These are phyloP conservation scores for Cotesia glomerata DNA, from an alignment of 1,140 invertebrate genomes.

Conservation along the genomic window DNA sequence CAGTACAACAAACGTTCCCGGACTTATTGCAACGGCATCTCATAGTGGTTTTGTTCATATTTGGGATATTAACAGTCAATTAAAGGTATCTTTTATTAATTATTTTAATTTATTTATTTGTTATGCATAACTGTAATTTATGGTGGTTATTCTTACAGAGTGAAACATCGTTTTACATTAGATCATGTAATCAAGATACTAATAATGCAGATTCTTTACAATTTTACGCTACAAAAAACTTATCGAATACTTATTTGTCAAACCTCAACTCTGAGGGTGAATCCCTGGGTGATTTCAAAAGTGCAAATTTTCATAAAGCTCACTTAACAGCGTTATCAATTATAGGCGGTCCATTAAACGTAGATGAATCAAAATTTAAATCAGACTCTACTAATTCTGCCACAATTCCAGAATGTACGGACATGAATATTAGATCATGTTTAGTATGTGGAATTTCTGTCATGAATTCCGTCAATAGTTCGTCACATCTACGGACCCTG, in stretches of 20 bases:
- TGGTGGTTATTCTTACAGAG: conserved; percentile 41
- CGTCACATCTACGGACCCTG: conserved; percentile 51
- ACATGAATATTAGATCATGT: conserved; percentile 53
- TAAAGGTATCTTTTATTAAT: conserved; percentile 57
- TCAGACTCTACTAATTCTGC: conserved; percentile 32
- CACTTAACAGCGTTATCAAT: conserved; percentile 64
- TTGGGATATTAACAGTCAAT: conserved; percentile 78
- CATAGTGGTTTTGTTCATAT: conserved; percentile 67
- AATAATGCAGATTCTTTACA: conserved; percentile 56
- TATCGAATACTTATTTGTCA: conserved; percentile 47
- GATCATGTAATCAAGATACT: conserved; percentile 49
- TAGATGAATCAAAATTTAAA: conserved; percentile 38
- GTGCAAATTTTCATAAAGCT: conserved; percentile 42
- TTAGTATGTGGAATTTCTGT: conserved; percentile 60
- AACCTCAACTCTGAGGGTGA: conserved; percentile 49
- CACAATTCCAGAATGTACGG: conserved; percentile 28
- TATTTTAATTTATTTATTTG: conserved; percentile 7
- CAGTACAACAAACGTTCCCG: conserved; percentile 71
- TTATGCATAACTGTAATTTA: background rate
- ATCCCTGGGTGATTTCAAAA: conserved; percentile 51
- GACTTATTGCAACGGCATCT: conserved; percentile 68
- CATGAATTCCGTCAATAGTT: conserved; percentile 43
- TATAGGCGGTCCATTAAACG: conserved; percentile 51
- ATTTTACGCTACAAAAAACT: conserved; percentile 52
- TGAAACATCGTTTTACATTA: conserved; percentile 56